Evolutionary conservation across 2,888 invertebrate genomes (phyloP), one percentile per base, ranked within the genome.

Genomic region (Dolomedes plantarius): DNA sequence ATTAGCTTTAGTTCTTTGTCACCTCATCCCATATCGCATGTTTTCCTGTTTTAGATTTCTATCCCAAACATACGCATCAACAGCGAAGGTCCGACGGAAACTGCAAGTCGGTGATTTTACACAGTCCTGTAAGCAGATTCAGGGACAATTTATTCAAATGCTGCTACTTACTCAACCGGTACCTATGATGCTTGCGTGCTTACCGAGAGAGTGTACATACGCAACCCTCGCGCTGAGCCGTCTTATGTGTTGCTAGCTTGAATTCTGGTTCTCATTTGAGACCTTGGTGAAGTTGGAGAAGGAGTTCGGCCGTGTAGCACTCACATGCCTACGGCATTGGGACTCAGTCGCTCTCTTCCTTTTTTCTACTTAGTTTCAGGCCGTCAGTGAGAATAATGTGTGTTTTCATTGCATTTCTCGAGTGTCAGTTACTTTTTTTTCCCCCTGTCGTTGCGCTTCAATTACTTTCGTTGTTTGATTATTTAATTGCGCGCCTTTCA

Each of bases 91-190:
- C 23, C 56, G 19, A 56, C 56, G 23, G 23, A 56, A 56, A 23
- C 23, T 23, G 23, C 56, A 5, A 23, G 23, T 56, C 23, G 19
- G 56, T 23, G 56, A 56, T 56, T 56, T 56, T 56, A 56, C 56
- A 56, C 56, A 56, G 23, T 56, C 23, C 56, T 56, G 56, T 56
- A 56, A 56, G 56, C 56, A 56, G 56, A 56, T 23, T 32, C 67
- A 67, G 67, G 36, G 67, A 32, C 23, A 6, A 19, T 67, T 36
- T 32, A 36, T 32, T 67, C 67, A 31, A 32, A 36, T 32, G 36
- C n/a, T 19, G 36, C 32, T 9, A 67, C 32, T 67, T 67, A 32
- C 67, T 32, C 67, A 31, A 67, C 67, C 67, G 67, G 32, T 67
- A 67, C 67, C 19, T 36, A n/a, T 13, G 27, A 19, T 16, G n/a